phyloP scores from a whole-genome alignment of 2,797 vertebrate genomes.

The Delichon dasypus region DNA sequence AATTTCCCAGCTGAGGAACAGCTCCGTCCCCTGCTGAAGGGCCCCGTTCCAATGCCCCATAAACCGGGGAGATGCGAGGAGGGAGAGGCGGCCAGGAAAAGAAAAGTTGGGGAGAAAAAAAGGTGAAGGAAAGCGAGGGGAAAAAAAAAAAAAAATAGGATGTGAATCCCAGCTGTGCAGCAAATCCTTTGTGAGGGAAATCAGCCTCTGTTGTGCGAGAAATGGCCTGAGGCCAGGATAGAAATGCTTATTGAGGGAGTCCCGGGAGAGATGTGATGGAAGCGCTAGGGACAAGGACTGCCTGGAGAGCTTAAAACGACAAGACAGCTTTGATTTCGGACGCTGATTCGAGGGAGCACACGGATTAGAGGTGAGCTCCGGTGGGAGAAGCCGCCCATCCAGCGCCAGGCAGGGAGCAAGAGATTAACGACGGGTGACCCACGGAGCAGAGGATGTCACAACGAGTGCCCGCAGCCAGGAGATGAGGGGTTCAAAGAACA shows the following conservation, averaged over 20 bases:
- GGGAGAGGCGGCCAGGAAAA: rapidly evolving
- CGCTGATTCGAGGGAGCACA: conserved; percentile 15
- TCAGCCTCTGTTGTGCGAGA: not conserved
- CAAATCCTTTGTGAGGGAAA: conserved; percentile 7
- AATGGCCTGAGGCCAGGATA: not conserved
- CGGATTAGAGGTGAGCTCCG: conserved; percentile 34
- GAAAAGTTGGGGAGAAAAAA: not conserved
- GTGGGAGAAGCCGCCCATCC: not conserved
- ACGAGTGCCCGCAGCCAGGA: not conserved
- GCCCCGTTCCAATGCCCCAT: not conserved
- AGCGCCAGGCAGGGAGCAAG: not conserved
- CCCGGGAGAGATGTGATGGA: conserved; percentile 39
- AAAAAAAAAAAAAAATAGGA: not conserved
- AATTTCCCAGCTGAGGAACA: not conserved
- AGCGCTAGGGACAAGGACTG: conserved; percentile 26
- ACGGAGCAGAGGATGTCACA: conserved; percentile 37
- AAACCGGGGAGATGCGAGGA: not conserved
- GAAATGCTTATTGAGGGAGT: conserved; percentile 47
- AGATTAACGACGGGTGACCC: conserved; percentile 44
- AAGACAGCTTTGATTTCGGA: conserved; percentile 48
- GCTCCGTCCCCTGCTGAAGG: not conserved
- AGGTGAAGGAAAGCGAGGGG: not conserved
- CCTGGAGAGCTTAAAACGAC: conserved; percentile 33
- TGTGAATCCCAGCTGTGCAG: not conserved
- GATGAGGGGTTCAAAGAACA: conserved; percentile 9